Evolutionary conservation across 92 coral and sea anemone genomes (phyloP).

Genomic region (Parazoanthus atlanticus): DNA sequence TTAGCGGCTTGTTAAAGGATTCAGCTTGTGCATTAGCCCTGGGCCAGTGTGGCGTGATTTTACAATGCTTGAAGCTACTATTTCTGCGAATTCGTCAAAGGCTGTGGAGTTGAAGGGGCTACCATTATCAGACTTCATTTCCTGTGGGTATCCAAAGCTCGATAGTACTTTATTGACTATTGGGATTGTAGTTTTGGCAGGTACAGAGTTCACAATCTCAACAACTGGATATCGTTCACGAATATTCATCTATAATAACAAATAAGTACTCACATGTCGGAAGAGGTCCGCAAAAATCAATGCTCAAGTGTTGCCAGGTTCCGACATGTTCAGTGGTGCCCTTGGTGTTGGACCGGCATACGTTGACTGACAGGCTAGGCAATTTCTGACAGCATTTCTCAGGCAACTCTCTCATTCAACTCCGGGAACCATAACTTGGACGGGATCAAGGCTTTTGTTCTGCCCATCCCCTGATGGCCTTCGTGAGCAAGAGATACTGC

Average conservation of each 20-base stretch:
- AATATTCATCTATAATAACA: slow-evolving; percentile 22
- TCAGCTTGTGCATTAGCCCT: slow-evolving; percentile 47
- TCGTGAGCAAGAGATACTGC: slow-evolving; percentile 15
- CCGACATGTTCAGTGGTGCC: neutral
- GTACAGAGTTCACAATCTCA: slow-evolving; percentile 27
- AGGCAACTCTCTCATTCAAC: neutral
- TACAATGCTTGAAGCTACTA: slow-evolving; percentile 24
- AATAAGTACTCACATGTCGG: neutral
- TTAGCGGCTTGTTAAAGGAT: slow-evolving; percentile 52
- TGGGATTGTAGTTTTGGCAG: neutral
- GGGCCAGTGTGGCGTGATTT: slow-evolving; percentile 41
- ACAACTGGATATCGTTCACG: slow-evolving; percentile 40
- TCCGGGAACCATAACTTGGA: slow-evolving; percentile 37
- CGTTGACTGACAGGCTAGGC: slow-evolving; percentile 21
- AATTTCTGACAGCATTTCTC: neutral
- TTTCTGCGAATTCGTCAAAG: neutral
- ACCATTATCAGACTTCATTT: slow-evolving; percentile 39
- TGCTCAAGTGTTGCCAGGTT: neutral
- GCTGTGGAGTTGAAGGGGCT: neutral
- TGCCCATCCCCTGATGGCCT: neutral
- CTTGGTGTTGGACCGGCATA: neutral
- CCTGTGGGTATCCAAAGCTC: slow-evolving; percentile 38
- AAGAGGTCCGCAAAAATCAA: slow-evolving; percentile 21
- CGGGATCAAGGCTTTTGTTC: slow-evolving; percentile 22
- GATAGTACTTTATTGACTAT: slow-evolving; percentile 34